These are phyloP conservation scores for Calyptomena viridis DNA, from an alignment of 2,113 vertebrate species.

Conservation along the genomic window DNA sequence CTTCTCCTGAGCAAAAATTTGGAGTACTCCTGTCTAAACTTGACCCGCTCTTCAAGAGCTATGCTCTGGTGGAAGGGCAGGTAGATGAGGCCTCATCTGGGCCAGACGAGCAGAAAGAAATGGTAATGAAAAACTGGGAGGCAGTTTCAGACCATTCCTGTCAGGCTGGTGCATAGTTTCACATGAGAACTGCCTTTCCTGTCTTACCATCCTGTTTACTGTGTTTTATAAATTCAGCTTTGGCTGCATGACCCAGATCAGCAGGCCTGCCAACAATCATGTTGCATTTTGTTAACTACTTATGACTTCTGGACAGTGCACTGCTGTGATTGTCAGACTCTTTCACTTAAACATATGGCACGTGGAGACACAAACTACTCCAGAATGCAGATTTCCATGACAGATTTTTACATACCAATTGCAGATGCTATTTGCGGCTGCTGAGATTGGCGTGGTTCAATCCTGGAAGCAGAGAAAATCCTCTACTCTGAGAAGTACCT, in stretches of 20 bases:
- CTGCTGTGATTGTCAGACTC: slow-evolving; percentile 56
- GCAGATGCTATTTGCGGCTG: slow-evolving; percentile 7
- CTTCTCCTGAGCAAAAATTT: neutral
- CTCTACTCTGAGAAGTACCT: neutral
- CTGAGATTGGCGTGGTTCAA: neutral
- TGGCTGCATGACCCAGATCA: slow-evolving; percentile 35
- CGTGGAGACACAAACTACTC: slow-evolving; percentile 17
- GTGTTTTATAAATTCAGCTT: slow-evolving; percentile 29
- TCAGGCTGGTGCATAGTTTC: neutral
- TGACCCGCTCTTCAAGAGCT: neutral
- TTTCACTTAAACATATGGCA: slow-evolving; percentile 54
- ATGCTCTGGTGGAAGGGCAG: neutral
- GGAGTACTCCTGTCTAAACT: neutral
- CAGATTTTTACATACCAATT: slow-evolving; percentile 31
- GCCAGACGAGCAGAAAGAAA: neutral
- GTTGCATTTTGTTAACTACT: slow-evolving; percentile 48
- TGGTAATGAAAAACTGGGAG: neutral
- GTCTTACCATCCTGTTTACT: neutral
- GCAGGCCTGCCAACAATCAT: slow-evolving; percentile 46
- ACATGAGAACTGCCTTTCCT: neutral
- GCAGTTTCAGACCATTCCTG: neutral
- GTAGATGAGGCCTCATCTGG: neutral
- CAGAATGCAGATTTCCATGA: slow-evolving; percentile 1
- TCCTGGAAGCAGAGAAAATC: neutral
- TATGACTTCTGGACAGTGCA: slow-evolving; percentile 49